Evolutionary conservation across 1,140 invertebrate species (phyloP).

Genomic region (Cardiocondyla obscurior): DNA sequence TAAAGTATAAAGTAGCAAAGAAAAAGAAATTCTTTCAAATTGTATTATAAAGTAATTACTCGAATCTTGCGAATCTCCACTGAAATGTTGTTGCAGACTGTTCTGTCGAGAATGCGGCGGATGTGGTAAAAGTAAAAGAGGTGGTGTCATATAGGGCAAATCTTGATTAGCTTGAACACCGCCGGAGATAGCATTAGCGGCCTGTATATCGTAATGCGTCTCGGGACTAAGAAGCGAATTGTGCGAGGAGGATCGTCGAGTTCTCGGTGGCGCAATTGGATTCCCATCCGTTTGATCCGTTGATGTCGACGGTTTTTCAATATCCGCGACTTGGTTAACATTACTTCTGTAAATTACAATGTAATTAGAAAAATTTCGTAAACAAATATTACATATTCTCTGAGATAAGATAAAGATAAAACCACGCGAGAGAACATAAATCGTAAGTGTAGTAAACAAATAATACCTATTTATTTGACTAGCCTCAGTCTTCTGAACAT

Average conservation of each 20-base stretch:
- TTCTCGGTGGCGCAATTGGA: constrained; percentile 82
- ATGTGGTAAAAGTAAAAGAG: constrained; percentile 84
- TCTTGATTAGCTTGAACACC: constrained; percentile 93
- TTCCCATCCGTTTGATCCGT: constrained; percentile 67
- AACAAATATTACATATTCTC: neutral
- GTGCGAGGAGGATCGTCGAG: constrained; percentile 84
- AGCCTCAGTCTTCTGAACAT: constrained; percentile 78
- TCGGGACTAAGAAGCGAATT: constrained; percentile 79
- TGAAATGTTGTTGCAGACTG: constrained; percentile 87
- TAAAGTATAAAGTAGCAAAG: neutral
- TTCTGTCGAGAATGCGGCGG: constrained; percentile 76
- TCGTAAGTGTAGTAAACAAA: neutral
- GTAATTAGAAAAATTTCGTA: too few species aligned
- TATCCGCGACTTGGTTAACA: constrained; percentile 65
- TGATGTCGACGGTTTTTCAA: constrained; percentile 68
- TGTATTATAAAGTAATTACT: constrained; percentile 85
- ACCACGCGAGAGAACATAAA: neutral
- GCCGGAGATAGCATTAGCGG: constrained; percentile 92
- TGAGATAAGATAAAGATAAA: neutral
- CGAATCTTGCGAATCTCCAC: constrained; percentile 93
- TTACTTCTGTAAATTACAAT: constrained; percentile 65
- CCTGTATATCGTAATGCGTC: constrained; percentile 85
- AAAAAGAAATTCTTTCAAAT: too few species aligned
- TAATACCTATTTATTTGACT: constrained; percentile 75
- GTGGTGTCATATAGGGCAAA: constrained; percentile 95